Evolutionary conservation across 2,113 vertebrate species (phyloP).

Genomic region (Microcebus ravelobensis): DNA sequence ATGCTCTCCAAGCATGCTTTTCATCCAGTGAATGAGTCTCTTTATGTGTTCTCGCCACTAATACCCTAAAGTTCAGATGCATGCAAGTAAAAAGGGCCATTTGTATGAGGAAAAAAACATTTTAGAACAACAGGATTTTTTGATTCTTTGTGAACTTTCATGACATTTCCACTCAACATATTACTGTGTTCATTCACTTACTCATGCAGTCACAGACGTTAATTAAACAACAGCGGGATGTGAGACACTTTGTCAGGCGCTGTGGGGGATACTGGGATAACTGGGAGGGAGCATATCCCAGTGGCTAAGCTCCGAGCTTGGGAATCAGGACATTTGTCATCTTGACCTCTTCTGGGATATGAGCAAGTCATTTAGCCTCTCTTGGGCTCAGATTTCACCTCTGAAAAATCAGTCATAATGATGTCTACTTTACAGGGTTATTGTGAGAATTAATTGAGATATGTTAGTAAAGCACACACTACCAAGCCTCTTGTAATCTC

Average conservation of each 20-base stretch:
- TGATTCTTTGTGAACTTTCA: slow-evolving; percentile 38
- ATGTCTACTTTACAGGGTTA: not conserved
- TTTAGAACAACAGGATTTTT: slow-evolving; percentile 49
- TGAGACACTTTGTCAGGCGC: not conserved
- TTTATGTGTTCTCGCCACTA: slow-evolving; percentile 54
- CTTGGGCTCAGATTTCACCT: not conserved
- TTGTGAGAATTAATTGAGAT: not conserved
- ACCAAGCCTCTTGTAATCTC: not conserved
- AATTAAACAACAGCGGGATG: not conserved
- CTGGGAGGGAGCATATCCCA: not conserved
- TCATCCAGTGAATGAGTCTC: slow-evolving; percentile 63
- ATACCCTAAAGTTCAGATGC: slow-evolving; percentile 63
- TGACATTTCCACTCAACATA: slow-evolving; percentile 46
- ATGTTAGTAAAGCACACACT: not conserved
- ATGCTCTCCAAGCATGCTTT: slow-evolving; percentile 54
- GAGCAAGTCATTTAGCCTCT: not conserved
- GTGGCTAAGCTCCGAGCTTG: not conserved
- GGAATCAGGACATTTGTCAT: not conserved
- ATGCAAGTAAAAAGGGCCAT: slow-evolving; percentile 53
- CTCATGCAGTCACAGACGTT: not conserved
- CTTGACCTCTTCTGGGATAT: not conserved
- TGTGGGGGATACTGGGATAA: not conserved
- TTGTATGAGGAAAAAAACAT: slow-evolving; percentile 56
- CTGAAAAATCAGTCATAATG: not conserved
- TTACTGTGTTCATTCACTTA: slow-evolving; percentile 47